Evolutionary conservation across 2,797 vertebrate species (phyloP).

Genomic region (Chelon labrosus): DNA sequence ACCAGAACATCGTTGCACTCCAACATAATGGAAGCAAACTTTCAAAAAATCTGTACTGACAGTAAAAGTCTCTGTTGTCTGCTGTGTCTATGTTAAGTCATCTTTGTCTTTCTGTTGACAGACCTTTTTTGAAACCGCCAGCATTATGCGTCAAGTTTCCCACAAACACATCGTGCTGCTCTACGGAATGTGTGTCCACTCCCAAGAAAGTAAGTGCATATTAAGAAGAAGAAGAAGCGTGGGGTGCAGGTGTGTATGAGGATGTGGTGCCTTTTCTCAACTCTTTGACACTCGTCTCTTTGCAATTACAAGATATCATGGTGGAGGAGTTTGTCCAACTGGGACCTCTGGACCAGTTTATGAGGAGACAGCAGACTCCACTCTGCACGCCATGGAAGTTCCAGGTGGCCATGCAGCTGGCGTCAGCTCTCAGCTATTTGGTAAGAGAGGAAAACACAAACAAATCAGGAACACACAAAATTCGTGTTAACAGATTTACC

Average conservation of each 20-base stretch:
- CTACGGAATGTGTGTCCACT: conserved; percentile 94
- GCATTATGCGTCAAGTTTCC: conserved; percentile 97
- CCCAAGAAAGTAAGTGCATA: conserved; percentile 93
- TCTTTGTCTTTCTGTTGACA: conserved; percentile 64
- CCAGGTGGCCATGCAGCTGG: conserved; percentile 97
- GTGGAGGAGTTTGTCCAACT: conserved; percentile 96
- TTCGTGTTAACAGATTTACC: not conserved
- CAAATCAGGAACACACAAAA: not conserved
- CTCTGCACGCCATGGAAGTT: conserved; percentile 97
- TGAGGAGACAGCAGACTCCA: conserved; percentile 88
- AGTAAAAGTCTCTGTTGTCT: not conserved
- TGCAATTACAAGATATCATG: conserved; percentile 92
- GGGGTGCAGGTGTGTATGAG: not conserved
- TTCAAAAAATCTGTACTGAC: not conserved
- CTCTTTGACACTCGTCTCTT: conserved; percentile 2
- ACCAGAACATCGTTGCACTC: not conserved
- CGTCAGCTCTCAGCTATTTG: conserved; percentile 96
- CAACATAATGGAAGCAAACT: no score
- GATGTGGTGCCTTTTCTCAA: no score
- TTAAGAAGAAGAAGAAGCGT: not conserved
- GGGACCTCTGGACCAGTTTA: conserved; percentile 95
- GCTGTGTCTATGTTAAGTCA: not conserved
- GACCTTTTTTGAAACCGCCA: conserved; percentile 98
- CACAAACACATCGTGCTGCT: conserved; percentile 97
- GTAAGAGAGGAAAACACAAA: conserved; percentile 79